These are phyloP conservation scores for Pycnonotus jocosus DNA, from an alignment of 2,113 vertebrate species.

Conservation along the genomic window DNA sequence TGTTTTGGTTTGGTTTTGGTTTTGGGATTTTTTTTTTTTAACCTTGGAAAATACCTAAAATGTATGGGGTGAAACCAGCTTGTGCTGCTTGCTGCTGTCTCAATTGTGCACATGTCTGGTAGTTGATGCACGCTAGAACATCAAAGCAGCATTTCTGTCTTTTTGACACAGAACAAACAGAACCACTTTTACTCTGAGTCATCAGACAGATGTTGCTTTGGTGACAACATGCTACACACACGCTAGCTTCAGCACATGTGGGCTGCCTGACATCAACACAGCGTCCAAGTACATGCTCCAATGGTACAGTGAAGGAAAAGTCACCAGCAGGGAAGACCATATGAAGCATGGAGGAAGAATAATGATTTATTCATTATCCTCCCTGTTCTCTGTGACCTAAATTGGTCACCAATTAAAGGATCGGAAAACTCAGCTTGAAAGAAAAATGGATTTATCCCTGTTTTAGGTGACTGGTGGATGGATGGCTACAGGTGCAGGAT, in stretches of 20 bases:
- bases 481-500: background rate
- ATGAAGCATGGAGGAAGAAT: background rate
- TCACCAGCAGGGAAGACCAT: background rate
- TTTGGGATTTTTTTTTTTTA: background rate
- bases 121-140: background rate
- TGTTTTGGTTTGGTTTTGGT: background rate
- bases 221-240: slow-evolving; percentile 26
- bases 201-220: slow-evolving; percentile 46
- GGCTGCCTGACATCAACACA: background rate
- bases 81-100: background rate
- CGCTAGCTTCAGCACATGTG: background rate
- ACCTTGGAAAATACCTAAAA: background rate
- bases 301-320: background rate
- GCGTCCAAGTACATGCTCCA: background rate
- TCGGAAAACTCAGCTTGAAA: background rate
- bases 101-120: background rate
- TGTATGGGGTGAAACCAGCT: background rate
- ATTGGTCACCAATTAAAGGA: background rate
- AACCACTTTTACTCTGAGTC: slow-evolving; percentile 13
- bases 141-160: slow-evolving; percentile 10
- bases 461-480: background rate
- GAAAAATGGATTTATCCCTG: background rate
- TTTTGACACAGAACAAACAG: slow-evolving; percentile 28
- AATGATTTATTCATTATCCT: background rate
- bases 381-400: background rate